Base-by-base conservation (phyloP, 2,113 vertebrate genomes). In the Pelusios castaneus region DNA sequence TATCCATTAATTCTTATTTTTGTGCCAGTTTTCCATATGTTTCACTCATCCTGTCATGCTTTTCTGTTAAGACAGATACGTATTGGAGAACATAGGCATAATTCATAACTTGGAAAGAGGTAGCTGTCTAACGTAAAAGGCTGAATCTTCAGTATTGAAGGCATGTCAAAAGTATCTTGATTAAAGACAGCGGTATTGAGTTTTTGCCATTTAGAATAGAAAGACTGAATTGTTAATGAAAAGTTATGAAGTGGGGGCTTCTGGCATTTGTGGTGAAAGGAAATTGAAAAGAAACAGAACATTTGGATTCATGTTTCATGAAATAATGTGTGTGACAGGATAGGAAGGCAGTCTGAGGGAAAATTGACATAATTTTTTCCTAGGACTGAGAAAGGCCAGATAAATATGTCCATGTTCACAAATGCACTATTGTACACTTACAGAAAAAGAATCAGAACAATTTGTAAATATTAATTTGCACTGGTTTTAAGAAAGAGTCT, bases 271-370 rank as follows among this genome's bases (percentile, higher is more conserved):
- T 98, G 97, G 97, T 98, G 98, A 98, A 98, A 99, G 98, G 97
- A 98, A 99, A 99, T 98, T 98, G 98, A 98, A 98, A 98, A 99
- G 98, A 98, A 99, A 98, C 98, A 97, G 98, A 98, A 98, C 98
- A 97, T 97, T 98, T 96, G 96, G 98, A 97, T 97, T 98, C 98
- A 96, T 97, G 98, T 99, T 99, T 99, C 98, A 98, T 98, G 97
- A 98, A 99, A 98, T 98, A 98, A 98, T 98, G 98, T 97, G 96
- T 98, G 98, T 98, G 98, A 98, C 98, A 98, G 98, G 98, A 98
- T 97, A 98, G 97, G 97, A 97, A 98, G 97, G 97, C 97, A 98
- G 97, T 97, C 97, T 98, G 97, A 97, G 89, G 96, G 98, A 98
- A 98, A 98, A 98, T 97, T 97, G 98, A 98, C 98, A 98, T 98